Evolutionary conservation across 2,888 invertebrate species (phyloP).

Genomic region (Sclerodermus sp.): DNA sequence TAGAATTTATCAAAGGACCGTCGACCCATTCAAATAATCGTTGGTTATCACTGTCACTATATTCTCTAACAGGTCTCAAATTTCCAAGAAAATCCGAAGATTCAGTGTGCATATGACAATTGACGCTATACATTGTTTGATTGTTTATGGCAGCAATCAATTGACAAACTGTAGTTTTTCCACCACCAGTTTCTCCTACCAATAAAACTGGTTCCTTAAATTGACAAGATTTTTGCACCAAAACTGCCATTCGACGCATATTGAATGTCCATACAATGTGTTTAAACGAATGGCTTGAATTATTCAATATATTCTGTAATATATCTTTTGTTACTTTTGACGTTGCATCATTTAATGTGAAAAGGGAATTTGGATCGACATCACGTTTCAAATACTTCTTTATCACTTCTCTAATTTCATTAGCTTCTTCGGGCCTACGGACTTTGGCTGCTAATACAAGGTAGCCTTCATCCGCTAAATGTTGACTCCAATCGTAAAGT

Average conservation of each 20-base stretch:
- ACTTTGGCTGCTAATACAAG: conserved; percentile 92
- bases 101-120: conserved; percentile 99
- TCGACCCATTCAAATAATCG: conserved; percentile 96
- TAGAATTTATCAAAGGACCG: conserved; percentile 90
- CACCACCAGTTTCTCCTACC: conserved; percentile 97
- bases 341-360: conserved; percentile 68
- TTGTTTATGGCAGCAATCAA: conserved; percentile 73
- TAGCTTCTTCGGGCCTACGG: conserved; percentile 78
- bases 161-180: conserved; percentile 96
- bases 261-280: conserved; percentile 95
- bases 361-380: conserved; percentile 72
- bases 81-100: conserved; percentile 97
- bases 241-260: conserved; percentile 79
- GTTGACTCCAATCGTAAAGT: conserved; percentile 95
- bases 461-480: conserved; percentile 95
- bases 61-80: conserved; percentile 81
- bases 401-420: conserved; percentile 78
- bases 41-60: conserved; percentile 58
- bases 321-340: conserved; percentile 77
- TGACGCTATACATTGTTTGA: conserved; percentile 76
- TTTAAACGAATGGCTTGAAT: conserved; percentile 64
- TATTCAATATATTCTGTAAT: conserved; percentile 67
- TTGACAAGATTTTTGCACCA: conserved; percentile 80
- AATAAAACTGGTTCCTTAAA: conserved; percentile 93
- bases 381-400: conserved; percentile 78